Conservation (phyloP, 2,888 invertebrate species). For the Rhodophaea formosa region DNA sequence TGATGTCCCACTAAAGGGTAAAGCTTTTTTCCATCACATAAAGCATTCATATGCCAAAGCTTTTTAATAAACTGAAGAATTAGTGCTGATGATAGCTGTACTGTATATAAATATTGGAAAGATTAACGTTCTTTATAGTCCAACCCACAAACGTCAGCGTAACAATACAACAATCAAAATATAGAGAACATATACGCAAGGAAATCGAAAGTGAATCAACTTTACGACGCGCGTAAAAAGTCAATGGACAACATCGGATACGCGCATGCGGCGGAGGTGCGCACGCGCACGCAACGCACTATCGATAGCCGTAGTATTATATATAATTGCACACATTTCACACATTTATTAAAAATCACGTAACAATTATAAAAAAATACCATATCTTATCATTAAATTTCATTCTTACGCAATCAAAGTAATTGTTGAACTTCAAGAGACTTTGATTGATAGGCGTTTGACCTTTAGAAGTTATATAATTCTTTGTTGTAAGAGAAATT, state of each 20-base stretch:
- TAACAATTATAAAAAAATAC: conserved; percentile 12
- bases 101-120: too few relatives aligned
- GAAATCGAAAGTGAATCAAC: conserved; percentile 31
- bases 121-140: too few relatives aligned
- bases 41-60: too few relatives aligned
- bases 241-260: conserved; percentile 25
- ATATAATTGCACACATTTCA: not conserved
- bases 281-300: conserved; percentile 6
- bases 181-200: conserved; percentile 17
- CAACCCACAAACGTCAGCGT: not conserved
- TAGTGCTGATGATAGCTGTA: too few relatives aligned
- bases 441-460: conserved; percentile 4
- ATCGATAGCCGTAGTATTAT: not conserved
- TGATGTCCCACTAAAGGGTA: too few relatives aligned
- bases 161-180: conserved; percentile 4
- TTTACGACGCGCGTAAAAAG: conserved; percentile 25
- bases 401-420: conserved; percentile 9
- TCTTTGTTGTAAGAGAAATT: not conserved
- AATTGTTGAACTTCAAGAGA: not conserved
- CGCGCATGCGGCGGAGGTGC: conserved; percentile 17
- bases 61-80: too few relatives aligned
- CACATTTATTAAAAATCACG: conserved; percentile 19
- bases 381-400: conserved; percentile 15
- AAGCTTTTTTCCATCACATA: too few relatives aligned
- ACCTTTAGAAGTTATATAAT: conserved; percentile 6